A percentile compares a stretch with the other conserved stretches of the same genome.
These are phyloP conservation scores for Pelvicachromis taeniatus DNA, from an alignment of 2,113 vertebrate genomes.

Conservation along the genomic window DNA sequence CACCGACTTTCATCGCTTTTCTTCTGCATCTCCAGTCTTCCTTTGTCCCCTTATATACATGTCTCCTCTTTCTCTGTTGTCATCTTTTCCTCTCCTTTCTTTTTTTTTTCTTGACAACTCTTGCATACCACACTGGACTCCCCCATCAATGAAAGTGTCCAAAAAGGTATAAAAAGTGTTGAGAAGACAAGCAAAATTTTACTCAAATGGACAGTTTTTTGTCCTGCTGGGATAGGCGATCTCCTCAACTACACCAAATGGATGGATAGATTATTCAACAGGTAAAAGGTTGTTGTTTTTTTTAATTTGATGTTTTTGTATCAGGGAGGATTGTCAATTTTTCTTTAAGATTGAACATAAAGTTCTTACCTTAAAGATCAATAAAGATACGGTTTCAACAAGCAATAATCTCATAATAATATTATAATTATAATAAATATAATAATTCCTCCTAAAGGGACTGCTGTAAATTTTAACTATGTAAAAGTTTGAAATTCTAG, in stretches of 20 bases:
- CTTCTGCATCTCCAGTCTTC: constrained; percentile 4
- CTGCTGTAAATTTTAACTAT: no score
- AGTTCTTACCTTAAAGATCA: no score
- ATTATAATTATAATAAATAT: no score
- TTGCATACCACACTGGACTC: constrained; percentile 9
- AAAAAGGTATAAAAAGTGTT: neutral
- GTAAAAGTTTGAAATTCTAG: no score
- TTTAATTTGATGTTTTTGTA: neutral
- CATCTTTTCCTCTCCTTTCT: neutral
- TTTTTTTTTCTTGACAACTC: neutral
- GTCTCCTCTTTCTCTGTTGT: neutral
- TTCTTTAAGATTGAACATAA: neutral
- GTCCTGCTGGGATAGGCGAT: neutral
- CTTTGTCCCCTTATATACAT: constrained; percentile 3
- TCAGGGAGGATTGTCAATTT: neutral
- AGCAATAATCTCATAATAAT: no score
- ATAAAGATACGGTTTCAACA: no score
- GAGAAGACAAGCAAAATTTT: neutral
- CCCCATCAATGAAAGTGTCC: neutral
- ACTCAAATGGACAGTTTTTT: neutral
- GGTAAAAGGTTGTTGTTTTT: fast-evolving
- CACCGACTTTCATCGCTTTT: constrained; percentile 19
- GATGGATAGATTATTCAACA: neutral
- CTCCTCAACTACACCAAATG: neutral
- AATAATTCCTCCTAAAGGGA: no score